Evolutionary conservation across 1,140 invertebrate species (phyloP).

Genomic region (Drosophila ironensis): DNA sequence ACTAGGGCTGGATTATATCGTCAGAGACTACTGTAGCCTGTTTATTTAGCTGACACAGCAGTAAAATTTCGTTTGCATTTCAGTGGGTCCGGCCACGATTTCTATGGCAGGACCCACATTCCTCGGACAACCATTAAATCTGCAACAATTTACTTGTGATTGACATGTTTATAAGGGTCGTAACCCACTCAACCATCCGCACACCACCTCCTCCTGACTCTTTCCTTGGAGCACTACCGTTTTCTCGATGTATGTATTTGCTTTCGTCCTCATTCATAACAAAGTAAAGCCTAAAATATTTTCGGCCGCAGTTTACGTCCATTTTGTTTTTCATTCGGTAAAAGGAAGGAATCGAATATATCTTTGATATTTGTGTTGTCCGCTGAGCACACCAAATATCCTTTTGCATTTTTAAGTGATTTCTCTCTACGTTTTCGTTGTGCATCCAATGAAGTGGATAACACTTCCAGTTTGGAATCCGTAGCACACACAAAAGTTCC

Average conservation of each 20-base stretch:
- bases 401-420: conserved; percentile 62
- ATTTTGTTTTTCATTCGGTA: conserved; percentile 8
- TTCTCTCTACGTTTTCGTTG: conserved; percentile 5
- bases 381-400: conserved; percentile 64
- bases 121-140: conserved; percentile 62
- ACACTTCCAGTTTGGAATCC: conserved; percentile 55
- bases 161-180: conserved; percentile 79
- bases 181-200: conserved; percentile 4
- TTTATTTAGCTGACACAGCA: conserved; percentile 40
- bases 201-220: background rate
- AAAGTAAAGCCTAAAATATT: conserved; percentile 56
- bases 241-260: conserved; percentile 20
- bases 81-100: conserved; percentile 22
- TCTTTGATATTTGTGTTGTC: conserved; percentile 73
- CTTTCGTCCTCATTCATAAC: conserved; percentile 28
- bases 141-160: conserved; percentile 79
- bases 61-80: conserved; percentile 59
- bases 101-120: conserved; percentile 35
- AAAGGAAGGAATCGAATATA: conserved; percentile 58
- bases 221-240: background rate
- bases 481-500: conserved; percentile 66
- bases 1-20: too few species aligned
- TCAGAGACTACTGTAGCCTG: conserved; percentile 3
- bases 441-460: conserved; percentile 3
- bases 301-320: background rate